Base-by-base conservation (phyloP, 2,888 invertebrate genomes). In the Rhagophthalmus giganteus region DNA sequence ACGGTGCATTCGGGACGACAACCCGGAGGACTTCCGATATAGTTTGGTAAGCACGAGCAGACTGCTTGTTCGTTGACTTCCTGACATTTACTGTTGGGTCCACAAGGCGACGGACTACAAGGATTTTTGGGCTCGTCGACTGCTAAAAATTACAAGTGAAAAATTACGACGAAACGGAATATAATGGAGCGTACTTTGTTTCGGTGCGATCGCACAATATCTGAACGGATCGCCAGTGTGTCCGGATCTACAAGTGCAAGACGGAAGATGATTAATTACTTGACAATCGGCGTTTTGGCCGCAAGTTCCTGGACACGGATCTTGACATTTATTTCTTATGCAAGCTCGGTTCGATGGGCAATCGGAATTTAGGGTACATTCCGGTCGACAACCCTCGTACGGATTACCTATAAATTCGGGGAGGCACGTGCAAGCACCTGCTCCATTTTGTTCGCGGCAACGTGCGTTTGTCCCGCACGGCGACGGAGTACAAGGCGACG, bases 281-380 rank as follows among this genome's bases (percentile, higher is more conserved):
- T 83, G 82, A 64, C 88, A 88, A 35, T 81, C 76, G 26, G 88
- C 85, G 64, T 87, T 86, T 57, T 82, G 79, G 6, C 88, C 89
- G 68, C 90, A 90, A 30, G 83, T 83, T 58, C 88, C 89, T 2
- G 86, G 86, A 63, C 90, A 90, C 12, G 90, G 90, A 74, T 90
- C 85, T 63, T 80, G 77, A 68, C 90, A 90, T 75, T 86, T 87
- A 59, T 85, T 84, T 60, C 81, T 81, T 7, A 86, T 75, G 65
- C 89, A 89, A 11, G 88, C 86, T 64, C 78, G 81, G 64, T 84
- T 82, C 15, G 82, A 82, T 2, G 85, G 77, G 73, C 89, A 89
- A 65, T 89, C 89, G 0, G 84, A 81, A 70, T 87, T 86, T 2
- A 85, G 69, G 0, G 83, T 78, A 72, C 89, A 89, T 75, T 89